A percentile compares a stretch with the other conserved stretches of the same genome.
phyloP scores from a whole-genome alignment of 1,140 invertebrate species.

The Lasioglossum albipes region DNA sequence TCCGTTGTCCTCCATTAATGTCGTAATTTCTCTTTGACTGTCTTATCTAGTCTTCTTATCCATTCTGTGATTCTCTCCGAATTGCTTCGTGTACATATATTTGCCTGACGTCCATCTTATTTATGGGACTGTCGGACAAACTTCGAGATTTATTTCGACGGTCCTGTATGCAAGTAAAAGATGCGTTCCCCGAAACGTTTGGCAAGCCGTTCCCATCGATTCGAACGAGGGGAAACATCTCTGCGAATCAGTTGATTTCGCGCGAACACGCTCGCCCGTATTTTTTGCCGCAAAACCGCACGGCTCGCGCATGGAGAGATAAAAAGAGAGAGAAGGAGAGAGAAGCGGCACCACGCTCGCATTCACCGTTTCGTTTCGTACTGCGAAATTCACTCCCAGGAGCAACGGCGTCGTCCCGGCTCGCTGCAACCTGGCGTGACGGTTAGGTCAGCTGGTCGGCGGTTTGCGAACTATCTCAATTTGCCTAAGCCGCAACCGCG shows the following conservation, averaged over 20 bases:
- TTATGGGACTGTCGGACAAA: too few relatives aligned
- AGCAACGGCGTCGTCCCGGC: background rate
- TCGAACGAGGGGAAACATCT: constrained; percentile 17
- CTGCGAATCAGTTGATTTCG: constrained; percentile 13
- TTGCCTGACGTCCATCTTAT: too few relatives aligned
- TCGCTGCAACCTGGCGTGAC: constrained; percentile 58
- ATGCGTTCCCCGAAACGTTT: background rate
- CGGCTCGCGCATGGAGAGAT: background rate
- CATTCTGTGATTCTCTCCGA: too few relatives aligned
- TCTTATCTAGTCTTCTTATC: too few relatives aligned
- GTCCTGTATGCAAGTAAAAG: background rate
- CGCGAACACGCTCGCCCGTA: constrained; percentile 3
- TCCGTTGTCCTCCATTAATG: too few relatives aligned
- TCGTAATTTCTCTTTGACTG: too few relatives aligned
- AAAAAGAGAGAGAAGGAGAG: too few relatives aligned
- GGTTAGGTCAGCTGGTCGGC: constrained; percentile 73
- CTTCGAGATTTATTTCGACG: too few relatives aligned
- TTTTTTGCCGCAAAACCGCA: constrained; percentile 11
- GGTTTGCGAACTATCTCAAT: constrained; percentile 81
- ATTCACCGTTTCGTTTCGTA: constrained; percentile 41
- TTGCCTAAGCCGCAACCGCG: constrained; percentile 79
- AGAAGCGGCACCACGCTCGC: background rate
- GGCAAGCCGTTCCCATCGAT: background rate
- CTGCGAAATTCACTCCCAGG: constrained; percentile 49
- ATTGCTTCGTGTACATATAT: too few relatives aligned